Percentiles rank a stretch among this genome's conserved stretches.
Conservation (phyloP, 92 coral and sea anemone genomes). For the Nematostella vectensis region DNA sequence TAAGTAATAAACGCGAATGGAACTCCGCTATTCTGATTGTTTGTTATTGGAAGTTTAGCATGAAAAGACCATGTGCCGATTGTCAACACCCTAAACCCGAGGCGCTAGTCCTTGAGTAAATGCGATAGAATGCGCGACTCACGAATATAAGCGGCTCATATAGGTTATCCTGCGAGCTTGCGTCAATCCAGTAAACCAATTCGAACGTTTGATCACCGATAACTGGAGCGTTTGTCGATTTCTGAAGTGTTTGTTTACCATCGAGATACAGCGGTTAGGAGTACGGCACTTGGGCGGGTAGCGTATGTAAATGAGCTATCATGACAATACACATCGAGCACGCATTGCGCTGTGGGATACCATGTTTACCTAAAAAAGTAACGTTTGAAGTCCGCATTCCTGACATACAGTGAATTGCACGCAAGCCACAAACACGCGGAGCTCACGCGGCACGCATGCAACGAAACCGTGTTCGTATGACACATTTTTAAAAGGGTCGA, state of each 20-base stretch:
- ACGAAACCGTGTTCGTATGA: no score
- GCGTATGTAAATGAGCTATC: background rate
- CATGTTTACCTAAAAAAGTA: no score
- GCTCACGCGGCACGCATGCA: no score
- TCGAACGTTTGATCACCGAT: background rate
- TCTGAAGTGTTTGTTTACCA: background rate
- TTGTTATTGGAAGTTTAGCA: background rate
- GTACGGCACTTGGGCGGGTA: background rate
- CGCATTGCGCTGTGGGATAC: background rate
- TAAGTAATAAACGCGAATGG: no score
- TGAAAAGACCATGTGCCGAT: background rate
- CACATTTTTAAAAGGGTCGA: no score
- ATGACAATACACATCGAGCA: background rate
- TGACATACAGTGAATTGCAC: no score
- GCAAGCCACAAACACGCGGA: no score
- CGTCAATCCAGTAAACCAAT: no score
- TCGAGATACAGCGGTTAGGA: background rate
- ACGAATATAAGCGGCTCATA: background rate
- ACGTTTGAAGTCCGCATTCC: no score
- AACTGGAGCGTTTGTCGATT: background rate
- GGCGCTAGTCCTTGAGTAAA: background rate
- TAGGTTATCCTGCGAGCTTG: no score
- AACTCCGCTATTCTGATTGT: no score
- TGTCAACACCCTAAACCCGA: background rate
- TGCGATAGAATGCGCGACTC: background rate